Base-by-base conservation (phyloP, 2,888 invertebrate species). In the Schizaphis graminum region DNA sequence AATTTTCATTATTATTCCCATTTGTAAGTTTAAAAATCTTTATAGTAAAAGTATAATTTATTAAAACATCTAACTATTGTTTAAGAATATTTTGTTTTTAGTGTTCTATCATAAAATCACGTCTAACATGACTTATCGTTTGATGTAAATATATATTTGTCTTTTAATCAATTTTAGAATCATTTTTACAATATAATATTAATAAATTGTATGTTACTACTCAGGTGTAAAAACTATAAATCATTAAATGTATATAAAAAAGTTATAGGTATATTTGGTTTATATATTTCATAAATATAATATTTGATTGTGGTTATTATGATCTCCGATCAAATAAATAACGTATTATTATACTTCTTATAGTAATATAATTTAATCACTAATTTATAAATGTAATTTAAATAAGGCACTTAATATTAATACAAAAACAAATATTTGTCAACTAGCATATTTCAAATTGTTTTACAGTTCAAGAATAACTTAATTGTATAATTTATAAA, bases 301-400 rank as follows among this genome's bases (percentile, higher is more conserved):
- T 89, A 35, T 89, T 93, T 93, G 89, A 93, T 93, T 89, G 57
- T 57, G 56, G 88, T 77, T 89, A 93, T 56, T 77, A n/a, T 13
- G 44, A 77, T 84, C 44, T 93, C 35, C 8, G 56, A 47, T 44
- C 88, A 84, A 89, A 89, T 89, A 93, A 93, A 93, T 92, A 92
- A 89, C 10, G 2, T 41, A 88, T 77, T 67, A 77, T 41, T 67
- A 67, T 35, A 49, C 13, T 53, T 53, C 13, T 53, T 53, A 88
- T 24, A 89, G 77, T 53, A 85, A 61, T 89, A 91, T 53, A 47
- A 84, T 53, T n/a, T 89, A 44, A 89, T 56, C 77, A 85, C 89
- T 88, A 41, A 85, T 89, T 85, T 8, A 56, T 53, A 88, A 21
- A 56, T 77, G n/a, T 77, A 93, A 90, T 85, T 93, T 93, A 90